Conservation (phyloP, 2,888 invertebrate species). For the Choreutis nemorana region DNA sequence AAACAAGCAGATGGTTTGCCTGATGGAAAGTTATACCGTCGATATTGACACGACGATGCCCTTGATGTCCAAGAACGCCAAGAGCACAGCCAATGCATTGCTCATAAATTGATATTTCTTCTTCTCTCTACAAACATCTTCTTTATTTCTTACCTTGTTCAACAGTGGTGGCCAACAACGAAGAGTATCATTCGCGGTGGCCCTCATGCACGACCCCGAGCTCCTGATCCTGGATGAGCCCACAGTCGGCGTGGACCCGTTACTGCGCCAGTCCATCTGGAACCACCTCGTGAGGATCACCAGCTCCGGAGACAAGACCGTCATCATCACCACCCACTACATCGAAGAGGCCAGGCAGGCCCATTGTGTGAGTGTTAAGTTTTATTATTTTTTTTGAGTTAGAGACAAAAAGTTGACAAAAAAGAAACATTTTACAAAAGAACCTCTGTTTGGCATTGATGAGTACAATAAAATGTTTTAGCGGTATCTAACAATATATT, state of each 20-base stretch:
- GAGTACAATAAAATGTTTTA: too few species aligned
- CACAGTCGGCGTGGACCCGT: constrained; percentile 91
- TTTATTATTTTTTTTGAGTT: too few species aligned
- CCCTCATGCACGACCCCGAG: constrained; percentile 92
- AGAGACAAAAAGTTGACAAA: too few species aligned
- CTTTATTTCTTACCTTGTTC: constrained; percentile 11
- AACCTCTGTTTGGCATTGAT: too few species aligned
- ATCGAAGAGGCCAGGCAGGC: constrained; percentile 95
- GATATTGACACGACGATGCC: too few species aligned
- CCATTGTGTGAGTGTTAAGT: constrained; percentile 83
- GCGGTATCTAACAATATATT: too few species aligned
- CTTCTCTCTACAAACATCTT: neutral
- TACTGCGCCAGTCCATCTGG: constrained; percentile 92
- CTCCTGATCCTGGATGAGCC: constrained; percentile 92
- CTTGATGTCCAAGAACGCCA: too few species aligned
- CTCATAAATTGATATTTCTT: too few species aligned
- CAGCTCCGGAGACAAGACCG: constrained; percentile 89
- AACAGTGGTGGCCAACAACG: constrained; percentile 89
- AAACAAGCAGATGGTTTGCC: too few species aligned
- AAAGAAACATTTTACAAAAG: too few species aligned
- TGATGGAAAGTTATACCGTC: too few species aligned
- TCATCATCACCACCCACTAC: constrained; percentile 85
- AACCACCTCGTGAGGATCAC: constrained; percentile 91
- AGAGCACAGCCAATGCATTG: too few species aligned
- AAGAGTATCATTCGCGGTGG: constrained; percentile 90